phyloP scores from a whole-genome alignment of 35 echinoderm and acorn worm genomes.

The Strongylocentrotus purpuratus region DNA sequence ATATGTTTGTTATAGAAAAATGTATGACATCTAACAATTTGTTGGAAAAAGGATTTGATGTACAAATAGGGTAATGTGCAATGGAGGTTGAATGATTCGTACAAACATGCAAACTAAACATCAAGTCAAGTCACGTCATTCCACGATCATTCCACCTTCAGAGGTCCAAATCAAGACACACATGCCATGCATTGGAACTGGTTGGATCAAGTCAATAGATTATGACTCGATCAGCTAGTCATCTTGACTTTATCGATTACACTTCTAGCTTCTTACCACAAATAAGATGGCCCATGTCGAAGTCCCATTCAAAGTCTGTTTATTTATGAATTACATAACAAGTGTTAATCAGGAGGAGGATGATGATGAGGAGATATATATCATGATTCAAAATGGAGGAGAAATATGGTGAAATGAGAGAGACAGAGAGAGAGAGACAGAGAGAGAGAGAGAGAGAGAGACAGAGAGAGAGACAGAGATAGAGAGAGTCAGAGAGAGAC shows the following conservation, averaged over 20 bases:
- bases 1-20: too few species aligned
- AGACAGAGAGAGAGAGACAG: too few species aligned
- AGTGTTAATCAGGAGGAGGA: conserved; percentile 6
- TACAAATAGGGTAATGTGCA: neutral
- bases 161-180: neutral
- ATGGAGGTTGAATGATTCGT: neutral
- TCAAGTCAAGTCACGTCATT: neutral
- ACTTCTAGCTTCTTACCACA: conserved; percentile 80
- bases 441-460: conserved; percentile 5
- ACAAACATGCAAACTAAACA: neutral
- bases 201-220: neutral
- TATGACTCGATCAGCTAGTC: neutral
- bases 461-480: neutral
- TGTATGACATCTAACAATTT: too few species aligned
- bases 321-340: conserved; percentile 49
- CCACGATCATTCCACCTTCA: neutral
- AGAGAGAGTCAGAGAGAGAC: too few species aligned
- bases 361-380: neutral
- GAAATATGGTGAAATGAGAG: too few species aligned
- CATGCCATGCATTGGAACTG: neutral
- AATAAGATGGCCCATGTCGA: conserved; percentile 81
- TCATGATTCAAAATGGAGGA: too few species aligned
- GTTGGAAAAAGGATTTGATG: neutral
- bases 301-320: conserved; percentile 94
- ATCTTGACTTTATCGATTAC: neutral